These are phyloP conservation scores for Dendrophyllia cribrosa DNA, from an alignment of 64 coral and sea anemone species.

Conservation along the genomic window DNA sequence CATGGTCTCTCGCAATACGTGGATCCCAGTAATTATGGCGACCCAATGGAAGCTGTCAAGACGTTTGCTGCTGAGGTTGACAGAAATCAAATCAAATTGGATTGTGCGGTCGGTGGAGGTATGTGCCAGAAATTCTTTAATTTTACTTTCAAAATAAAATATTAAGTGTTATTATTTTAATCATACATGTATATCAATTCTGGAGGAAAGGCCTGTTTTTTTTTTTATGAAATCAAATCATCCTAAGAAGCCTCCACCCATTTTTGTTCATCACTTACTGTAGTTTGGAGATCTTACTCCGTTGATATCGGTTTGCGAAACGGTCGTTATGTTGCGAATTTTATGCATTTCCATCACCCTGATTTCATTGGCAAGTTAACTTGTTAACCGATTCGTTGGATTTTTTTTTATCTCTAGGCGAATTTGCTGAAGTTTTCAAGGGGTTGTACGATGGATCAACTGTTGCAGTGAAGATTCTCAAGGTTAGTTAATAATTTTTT, in stretches of 20 bases:
- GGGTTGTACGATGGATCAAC: constrained; percentile 44
- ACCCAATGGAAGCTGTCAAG: constrained; percentile 73
- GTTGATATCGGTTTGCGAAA: no score
- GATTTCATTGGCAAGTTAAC: no score
- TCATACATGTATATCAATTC: no score
- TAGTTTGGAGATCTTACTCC: no score
- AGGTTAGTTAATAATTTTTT: constrained; percentile 54
- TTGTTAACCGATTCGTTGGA: neutral
- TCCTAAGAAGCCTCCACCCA: no score
- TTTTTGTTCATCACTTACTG: no score
- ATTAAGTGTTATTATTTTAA: neutral
- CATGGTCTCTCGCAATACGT: constrained; percentile 76
- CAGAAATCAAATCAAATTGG: constrained; percentile 54
- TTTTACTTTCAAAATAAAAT: neutral
- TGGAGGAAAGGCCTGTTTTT: no score
- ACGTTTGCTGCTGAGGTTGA: constrained; percentile 82
- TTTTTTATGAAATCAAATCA: no score
- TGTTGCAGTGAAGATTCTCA: constrained; percentile 90
- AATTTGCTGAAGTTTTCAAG: constrained; percentile 95
- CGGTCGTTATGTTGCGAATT: no score
- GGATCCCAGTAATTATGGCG: constrained; percentile 89
- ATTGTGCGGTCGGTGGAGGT: constrained; percentile 88
- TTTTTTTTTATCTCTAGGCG: constrained; percentile 66
- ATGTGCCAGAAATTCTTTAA: neutral
- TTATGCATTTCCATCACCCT: no score